A percentile compares a stretch with the other conserved stretches of the same genome.
phyloP scores from a whole-genome alignment of 1,140 invertebrate species.

The Lordiphosa collinella region DNA sequence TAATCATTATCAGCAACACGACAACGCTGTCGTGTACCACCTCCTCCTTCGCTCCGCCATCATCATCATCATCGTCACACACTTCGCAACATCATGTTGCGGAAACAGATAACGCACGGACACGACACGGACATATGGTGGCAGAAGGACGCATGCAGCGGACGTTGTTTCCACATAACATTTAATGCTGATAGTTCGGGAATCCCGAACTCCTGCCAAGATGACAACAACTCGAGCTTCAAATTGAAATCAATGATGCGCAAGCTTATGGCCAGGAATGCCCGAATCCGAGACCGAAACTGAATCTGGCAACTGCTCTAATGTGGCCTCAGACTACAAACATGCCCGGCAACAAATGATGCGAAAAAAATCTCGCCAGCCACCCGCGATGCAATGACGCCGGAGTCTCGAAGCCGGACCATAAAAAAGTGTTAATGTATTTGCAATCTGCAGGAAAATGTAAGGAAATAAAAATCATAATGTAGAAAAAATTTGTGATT shows the following conservation, averaged over 20 bases:
- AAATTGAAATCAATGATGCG: slow-evolving; percentile 77
- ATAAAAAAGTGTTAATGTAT: slow-evolving; percentile 70
- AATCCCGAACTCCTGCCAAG: slow-evolving; percentile 31
- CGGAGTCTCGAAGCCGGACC: slow-evolving; percentile 36
- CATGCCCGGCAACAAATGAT: slow-evolving; percentile 57
- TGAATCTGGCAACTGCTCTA: slow-evolving; percentile 37
- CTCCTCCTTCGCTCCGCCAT: slow-evolving; percentile 14
- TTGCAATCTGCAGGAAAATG: slow-evolving; percentile 45
- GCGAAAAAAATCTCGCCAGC: slow-evolving; percentile 54
- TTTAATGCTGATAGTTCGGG: slow-evolving; percentile 72
- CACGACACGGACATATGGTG: slow-evolving; percentile 51
- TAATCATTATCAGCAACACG: slow-evolving; percentile 69
- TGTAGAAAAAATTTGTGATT: slow-evolving; percentile 2
- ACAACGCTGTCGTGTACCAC: slow-evolving; percentile 31
- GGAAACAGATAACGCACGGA: slow-evolving; percentile 77
- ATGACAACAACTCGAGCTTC: slow-evolving; percentile 59
- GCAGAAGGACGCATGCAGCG: slow-evolving; percentile 33
- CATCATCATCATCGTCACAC: slow-evolving; percentile 41
- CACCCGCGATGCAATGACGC: slow-evolving; percentile 48
- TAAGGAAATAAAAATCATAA: slow-evolving; percentile 11
- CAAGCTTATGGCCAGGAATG: slow-evolving; percentile 47
- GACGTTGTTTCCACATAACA: slow-evolving; percentile 67
- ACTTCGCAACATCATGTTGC: slow-evolving; percentile 70
- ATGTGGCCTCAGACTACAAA: slow-evolving; percentile 46
- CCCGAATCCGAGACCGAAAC: slow-evolving; percentile 32